phyloP scores from a whole-genome alignment of 2,113 vertebrate species.

The Oncorhynchus masou region DNA sequence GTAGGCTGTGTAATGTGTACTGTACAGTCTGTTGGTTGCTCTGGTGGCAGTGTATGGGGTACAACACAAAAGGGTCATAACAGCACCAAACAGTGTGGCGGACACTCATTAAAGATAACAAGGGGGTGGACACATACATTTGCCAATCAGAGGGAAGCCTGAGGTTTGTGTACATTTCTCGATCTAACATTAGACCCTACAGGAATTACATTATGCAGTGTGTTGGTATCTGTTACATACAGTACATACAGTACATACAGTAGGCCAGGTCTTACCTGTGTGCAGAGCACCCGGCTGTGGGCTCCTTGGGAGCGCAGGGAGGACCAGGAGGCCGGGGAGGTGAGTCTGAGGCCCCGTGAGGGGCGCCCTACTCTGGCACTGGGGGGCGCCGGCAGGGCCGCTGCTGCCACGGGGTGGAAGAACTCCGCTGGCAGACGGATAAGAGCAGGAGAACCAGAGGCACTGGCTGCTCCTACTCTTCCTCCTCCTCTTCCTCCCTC shows the following conservation, averaged over 20 bases:
- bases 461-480: conserved; percentile 35
- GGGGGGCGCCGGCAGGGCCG: conserved; percentile 67
- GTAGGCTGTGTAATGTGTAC: background rate
- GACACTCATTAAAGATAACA: too few relatives aligned
- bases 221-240: too few relatives aligned
- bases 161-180: background rate
- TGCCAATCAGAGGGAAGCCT: background rate
- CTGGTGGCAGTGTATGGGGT: too few relatives aligned
- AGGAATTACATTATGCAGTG: too few relatives aligned
- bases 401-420: conserved; percentile 83
- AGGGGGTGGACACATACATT: too few relatives aligned
- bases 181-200: too few relatives aligned
- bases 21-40: too few relatives aligned
- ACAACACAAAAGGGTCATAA: too few relatives aligned
- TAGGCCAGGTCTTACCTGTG: conserved; percentile 75
- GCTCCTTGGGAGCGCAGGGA: conserved; percentile 84
- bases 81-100: too few relatives aligned
- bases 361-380: conserved; percentile 70
- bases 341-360: conserved; percentile 79
- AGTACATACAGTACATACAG: background rate
- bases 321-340: conserved; percentile 90
- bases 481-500: conserved; percentile 23
- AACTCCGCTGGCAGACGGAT: conserved; percentile 83
- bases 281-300: conserved; percentile 84
- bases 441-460: conserved; percentile 56